Evolutionary conservation across 2,797 vertebrate genomes (phyloP).

Genomic region (Carduelis carduelis): DNA sequence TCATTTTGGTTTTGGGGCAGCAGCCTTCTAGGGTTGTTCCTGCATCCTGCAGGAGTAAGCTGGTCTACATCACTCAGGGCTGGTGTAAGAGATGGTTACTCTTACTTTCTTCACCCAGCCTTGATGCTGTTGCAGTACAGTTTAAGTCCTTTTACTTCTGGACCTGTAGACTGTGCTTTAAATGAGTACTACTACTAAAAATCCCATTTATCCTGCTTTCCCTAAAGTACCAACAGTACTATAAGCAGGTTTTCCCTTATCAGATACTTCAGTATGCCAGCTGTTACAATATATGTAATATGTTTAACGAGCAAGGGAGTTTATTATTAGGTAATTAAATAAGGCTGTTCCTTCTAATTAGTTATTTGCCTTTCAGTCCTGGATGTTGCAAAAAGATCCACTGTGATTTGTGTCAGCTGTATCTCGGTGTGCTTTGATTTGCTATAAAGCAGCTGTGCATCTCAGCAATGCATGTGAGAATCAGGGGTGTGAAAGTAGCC

Average conservation of each 20-base stretch:
- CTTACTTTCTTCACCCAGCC: neutral
- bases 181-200: neutral
- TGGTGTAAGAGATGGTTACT: neutral
- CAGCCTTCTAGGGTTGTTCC: neutral
- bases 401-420: conserved; percentile 40
- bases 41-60: neutral
- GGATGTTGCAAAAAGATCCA: conserved; percentile 44
- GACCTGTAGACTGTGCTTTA: neutral
- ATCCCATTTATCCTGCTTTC: neutral
- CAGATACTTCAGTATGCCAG: conserved; percentile 54
- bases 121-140: neutral
- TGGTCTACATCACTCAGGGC: neutral
- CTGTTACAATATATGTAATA: conserved; percentile 63
- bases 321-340: conserved; percentile 77
- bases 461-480: neutral
- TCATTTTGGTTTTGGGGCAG: neutral
- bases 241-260: conserved; percentile 5
- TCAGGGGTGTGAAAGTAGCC: neutral
- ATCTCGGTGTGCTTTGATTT: conserved; percentile 11
- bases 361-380: conserved; percentile 77
- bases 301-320: conserved; percentile 73
- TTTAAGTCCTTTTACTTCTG: neutral
- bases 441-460: conserved; percentile 18
- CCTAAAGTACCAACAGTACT: neutral
- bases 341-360: conserved; percentile 76